Percentiles rank a stretch among this genome's conserved stretches.
These are phyloP conservation scores for Bombus soroeensis DNA, from an alignment of 1,140 invertebrate species.

Conservation along the genomic window DNA sequence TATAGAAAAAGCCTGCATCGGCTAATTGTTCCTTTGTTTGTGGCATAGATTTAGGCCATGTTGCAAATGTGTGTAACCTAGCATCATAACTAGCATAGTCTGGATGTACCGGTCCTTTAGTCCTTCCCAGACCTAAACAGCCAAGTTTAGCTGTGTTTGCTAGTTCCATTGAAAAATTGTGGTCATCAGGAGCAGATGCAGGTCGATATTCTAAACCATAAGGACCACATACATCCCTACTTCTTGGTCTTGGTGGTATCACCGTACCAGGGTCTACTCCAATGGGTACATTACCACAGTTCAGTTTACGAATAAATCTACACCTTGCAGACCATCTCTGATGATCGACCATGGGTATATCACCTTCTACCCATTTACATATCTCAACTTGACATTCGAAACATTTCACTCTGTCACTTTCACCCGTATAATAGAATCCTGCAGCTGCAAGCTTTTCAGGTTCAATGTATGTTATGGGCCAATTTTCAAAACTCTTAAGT, in stretches of 20 bases:
- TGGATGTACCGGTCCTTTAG: conserved; percentile 84
- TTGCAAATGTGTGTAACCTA: conserved; percentile 87
- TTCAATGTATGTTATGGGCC: conserved; percentile 84
- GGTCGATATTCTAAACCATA: conserved; percentile 81
- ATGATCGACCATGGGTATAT: conserved; percentile 92
- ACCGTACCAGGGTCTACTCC: conserved; percentile 73
- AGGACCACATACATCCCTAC: conserved; percentile 86
- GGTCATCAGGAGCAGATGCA: conserved; percentile 76
- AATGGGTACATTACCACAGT: conserved; percentile 87
- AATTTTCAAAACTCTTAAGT: conserved; percentile 85
- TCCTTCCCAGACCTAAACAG: conserved; percentile 69
- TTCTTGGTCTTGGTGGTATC: conserved; percentile 68
- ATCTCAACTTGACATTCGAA: conserved; percentile 93
- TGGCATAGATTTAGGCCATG: conserved; percentile 89
- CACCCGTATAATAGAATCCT: conserved; percentile 92
- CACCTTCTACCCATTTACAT: conserved; percentile 89
- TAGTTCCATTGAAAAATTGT: conserved; percentile 50
- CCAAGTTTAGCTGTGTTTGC: conserved; percentile 73
- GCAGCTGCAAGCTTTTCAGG: conserved; percentile 87
- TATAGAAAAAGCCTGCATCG: conserved; percentile 95
- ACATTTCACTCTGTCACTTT: conserved; percentile 90
- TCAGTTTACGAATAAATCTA: conserved; percentile 86
- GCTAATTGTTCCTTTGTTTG: conserved; percentile 90
- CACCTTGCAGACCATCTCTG: conserved; percentile 90
- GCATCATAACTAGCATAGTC: conserved; percentile 86